Base-by-base conservation (phyloP, 1,140 invertebrate species). In the Coelopa frigida region DNA sequence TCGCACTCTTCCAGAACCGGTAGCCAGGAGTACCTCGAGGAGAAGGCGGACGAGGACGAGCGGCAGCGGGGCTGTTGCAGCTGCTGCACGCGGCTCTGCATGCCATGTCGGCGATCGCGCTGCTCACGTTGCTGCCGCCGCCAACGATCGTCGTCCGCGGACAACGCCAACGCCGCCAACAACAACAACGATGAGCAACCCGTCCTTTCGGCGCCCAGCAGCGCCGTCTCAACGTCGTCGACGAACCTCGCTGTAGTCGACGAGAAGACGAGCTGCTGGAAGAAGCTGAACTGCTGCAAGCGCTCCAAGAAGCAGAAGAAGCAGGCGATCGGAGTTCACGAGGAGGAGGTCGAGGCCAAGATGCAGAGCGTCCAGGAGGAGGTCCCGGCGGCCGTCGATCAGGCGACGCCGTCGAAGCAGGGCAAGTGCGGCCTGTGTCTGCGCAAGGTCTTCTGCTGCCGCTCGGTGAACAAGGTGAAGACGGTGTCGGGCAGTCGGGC, bases 391-490 rank as follows among this genome's bases (percentile, higher is more conserved):
- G n/a, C n/a, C n/a, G n/a, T n/a, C n/a, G n/a, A n/a, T n/a, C n/a
- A n/a, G n/a, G 24, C 17, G 31, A 43, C 43, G 36, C 24, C 48
- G 26, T 38, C 39, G 3, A 51, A 53, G 49, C 49, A 57, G n/a
- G 42, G 54, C 26, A 61, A 59, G 36, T 68, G 65, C 33, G 57
- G 57, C 15, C 46, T 64, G 15, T 69, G 65, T 36, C 37, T 64
- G 46, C 50, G 59, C 31, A 69, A 66, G 46, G 44, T 69, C 2
- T 68, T 69, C 35, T 69, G 66, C 37, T 69, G 66, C 51, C 60
- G 66, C 5, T 57, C 60, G 4, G 61, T 66, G 0, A 69, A 69
- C 20, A 68, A 61, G 51, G 55, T 69, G 20, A 61, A 68, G 46
- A 56, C 64, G 27, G 54, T 50, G 26, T 66, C 62, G 4, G 65